phyloP scores from a whole-genome alignment of 2,797 vertebrate species.

The Anableps anableps region DNA sequence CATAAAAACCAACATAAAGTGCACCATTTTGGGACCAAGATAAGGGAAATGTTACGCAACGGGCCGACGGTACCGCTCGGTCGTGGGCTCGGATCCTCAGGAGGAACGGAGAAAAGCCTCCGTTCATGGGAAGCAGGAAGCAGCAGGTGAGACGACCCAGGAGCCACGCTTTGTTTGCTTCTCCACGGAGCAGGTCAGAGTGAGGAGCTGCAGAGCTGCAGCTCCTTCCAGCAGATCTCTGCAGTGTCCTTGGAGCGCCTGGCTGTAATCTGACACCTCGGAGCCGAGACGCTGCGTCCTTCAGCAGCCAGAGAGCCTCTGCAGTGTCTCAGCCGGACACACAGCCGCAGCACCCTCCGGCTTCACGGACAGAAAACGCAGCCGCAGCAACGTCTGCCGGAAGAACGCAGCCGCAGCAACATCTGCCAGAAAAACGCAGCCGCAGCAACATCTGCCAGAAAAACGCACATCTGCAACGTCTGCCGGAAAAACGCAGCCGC shows the following conservation, averaged over 20 bases:
- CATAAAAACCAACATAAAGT: no score
- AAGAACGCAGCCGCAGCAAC: not conserved
- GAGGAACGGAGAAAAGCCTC: no score
- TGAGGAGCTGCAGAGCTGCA: not conserved
- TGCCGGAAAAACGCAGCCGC: not conserved
- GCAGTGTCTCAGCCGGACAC: slow-evolving; percentile 36
- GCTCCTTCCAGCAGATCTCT: slow-evolving; percentile 29
- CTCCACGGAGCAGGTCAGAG: not conserved
- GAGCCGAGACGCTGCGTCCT: slow-evolving; percentile 46
- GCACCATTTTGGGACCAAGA: no score
- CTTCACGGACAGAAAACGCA: not conserved
- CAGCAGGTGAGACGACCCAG: no score
- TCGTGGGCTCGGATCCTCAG: no score
- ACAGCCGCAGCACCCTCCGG: not conserved
- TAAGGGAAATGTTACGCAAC: no score
- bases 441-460: not conserved
- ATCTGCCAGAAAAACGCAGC: not conserved
- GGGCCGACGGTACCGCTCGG: no score
- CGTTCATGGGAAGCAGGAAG: no score
- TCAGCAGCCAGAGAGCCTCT: slow-evolving; percentile 36
- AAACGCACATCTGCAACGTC: not conserved
- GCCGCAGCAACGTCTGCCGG: not conserved
- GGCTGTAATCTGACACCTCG: slow-evolving; percentile 58
- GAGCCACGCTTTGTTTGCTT: no score
- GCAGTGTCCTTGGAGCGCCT: slow-evolving; percentile 56